Evolutionary conservation across 2,113 vertebrate genomes (phyloP).

Genomic region (Rhea pennata): DNA sequence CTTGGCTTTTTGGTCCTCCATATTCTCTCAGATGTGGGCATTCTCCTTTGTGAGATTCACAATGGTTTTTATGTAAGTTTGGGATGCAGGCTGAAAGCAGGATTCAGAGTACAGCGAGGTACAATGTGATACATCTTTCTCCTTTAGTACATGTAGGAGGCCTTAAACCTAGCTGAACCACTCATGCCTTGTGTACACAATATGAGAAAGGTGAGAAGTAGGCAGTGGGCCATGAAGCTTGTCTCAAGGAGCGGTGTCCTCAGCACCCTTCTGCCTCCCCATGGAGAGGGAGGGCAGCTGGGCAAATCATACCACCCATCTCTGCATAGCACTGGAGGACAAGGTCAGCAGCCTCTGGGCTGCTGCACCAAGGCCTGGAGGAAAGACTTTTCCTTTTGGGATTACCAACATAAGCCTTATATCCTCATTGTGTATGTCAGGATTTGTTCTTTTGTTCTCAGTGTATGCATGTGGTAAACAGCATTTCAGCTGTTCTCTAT

Average conservation of each 20-base stretch:
- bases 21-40: accelerated
- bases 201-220: neutral
- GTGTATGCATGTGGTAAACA: accelerated
- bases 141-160: neutral
- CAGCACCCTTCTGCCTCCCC: neutral
- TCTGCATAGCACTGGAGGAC: neutral
- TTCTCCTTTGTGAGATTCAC: neutral
- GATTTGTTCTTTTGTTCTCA: neutral
- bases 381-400: neutral
- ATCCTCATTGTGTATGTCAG: accelerated
- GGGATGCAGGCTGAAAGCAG: neutral
- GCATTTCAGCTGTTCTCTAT: neutral
- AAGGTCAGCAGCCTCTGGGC: neutral
- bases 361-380: neutral
- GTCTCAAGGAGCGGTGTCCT: neutral
- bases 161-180: accelerated
- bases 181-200: accelerated
- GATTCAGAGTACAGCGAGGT: neutral
- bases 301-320: neutral
- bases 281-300: neutral
- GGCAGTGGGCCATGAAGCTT: neutral
- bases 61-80: neutral
- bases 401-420: neutral
- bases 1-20: accelerated
- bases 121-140: neutral